A percentile compares a stretch with the other conserved stretches of the same genome.
Evolutionary conservation across 2,888 invertebrate genomes (phyloP).

Genomic region (Crocallis elinguaria): DNA sequence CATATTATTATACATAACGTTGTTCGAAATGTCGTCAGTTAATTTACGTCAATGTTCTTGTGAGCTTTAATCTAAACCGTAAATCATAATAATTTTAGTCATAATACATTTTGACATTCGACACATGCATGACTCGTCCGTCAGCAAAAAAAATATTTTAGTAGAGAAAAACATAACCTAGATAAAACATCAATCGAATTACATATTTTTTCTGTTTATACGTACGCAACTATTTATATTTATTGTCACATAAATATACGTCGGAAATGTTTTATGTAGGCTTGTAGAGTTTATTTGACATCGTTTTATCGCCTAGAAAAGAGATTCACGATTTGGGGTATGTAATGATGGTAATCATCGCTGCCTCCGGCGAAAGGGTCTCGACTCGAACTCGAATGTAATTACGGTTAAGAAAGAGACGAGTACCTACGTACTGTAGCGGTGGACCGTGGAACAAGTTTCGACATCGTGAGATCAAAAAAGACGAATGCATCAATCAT

Average conservation of each 20-base stretch:
- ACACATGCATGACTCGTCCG: conserved; percentile 6
- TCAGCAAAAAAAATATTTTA: conserved; percentile 19
- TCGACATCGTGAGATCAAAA: conserved; percentile 63
- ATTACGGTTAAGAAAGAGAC: conserved; percentile 38
- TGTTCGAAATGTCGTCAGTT: background rate
- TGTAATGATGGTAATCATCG: conserved; percentile 50
- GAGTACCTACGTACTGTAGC: conserved; percentile 5
- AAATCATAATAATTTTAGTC: conserved; percentile 20
- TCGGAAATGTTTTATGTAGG: background rate
- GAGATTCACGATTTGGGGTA: conserved; percentile 17
- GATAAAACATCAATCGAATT: conserved; percentile 20
- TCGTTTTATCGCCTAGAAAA: background rate
- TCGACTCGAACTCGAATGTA: conserved; percentile 22
- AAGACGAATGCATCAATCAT: conserved; percentile 69
- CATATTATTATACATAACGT: background rate
- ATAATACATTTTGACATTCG: conserved; percentile 14
- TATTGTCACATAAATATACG: conserved; percentile 28
- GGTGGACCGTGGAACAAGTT: conserved; percentile 58
- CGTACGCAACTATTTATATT: background rate
- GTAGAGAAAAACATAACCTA: conserved; percentile 23
- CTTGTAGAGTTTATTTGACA: conserved; percentile 1
- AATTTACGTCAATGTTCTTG: conserved; percentile 9
- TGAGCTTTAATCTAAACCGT: conserved; percentile 14
- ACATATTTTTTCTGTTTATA: conserved; percentile 2
- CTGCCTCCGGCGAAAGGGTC: conserved; percentile 48